Percentiles rank a stretch among this genome's conserved stretches.
These are phyloP conservation scores for Salvator merianae DNA, from an alignment of 2,113 vertebrate genomes.

Conservation along the genomic window DNA sequence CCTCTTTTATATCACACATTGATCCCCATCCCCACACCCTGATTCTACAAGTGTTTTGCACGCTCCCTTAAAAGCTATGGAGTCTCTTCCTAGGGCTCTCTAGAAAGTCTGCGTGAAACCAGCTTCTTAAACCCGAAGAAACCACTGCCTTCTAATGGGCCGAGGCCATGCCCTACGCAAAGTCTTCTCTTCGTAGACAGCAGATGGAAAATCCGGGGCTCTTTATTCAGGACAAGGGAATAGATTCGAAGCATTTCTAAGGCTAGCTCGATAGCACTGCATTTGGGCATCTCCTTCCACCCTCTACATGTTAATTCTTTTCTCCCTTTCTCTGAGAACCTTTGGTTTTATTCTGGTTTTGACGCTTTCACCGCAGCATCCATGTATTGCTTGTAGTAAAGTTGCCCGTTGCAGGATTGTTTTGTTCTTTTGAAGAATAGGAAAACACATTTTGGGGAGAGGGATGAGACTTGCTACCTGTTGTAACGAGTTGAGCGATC, in stretches of 20 bases:
- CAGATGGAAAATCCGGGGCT: background rate
- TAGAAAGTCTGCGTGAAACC: too few relatives aligned
- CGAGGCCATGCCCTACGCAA: background rate
- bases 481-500: background rate
- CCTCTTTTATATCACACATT: too few relatives aligned
- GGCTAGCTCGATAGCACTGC: too few relatives aligned
- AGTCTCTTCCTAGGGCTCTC: too few relatives aligned
- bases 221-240: background rate
- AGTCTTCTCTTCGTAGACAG: background rate
- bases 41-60: too few relatives aligned
- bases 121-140: background rate
- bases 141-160: background rate
- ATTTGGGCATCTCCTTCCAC: too few relatives aligned
- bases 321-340: background rate
- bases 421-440: background rate
- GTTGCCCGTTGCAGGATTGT: too few relatives aligned
- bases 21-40: too few relatives aligned
- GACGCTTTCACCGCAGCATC: background rate
- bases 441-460: background rate
- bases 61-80: too few relatives aligned
- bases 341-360: background rate
- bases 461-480: background rate
- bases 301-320: background rate
- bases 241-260: too few relatives aligned
- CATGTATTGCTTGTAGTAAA: background rate